Evolutionary conservation across 2,113 vertebrate genomes (phyloP), one percentile per base, ranked within the genome.

Genomic region (Sebastes schlegelii): DNA sequence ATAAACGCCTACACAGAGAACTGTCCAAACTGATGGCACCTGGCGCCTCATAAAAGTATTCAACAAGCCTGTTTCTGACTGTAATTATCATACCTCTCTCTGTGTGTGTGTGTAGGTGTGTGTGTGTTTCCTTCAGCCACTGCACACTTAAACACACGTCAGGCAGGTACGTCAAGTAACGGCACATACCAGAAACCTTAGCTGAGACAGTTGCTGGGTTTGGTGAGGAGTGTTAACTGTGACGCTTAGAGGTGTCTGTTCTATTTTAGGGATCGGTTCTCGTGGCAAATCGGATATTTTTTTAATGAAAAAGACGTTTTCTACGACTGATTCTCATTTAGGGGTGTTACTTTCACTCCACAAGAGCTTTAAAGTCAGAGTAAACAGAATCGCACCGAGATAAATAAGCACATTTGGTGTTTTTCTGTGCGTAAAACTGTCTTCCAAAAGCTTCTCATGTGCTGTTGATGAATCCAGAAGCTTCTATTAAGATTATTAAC

Each of bases 151-250:
- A 74, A 69, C 79, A 91, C 92, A 83, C 42, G 89, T 83, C 69
- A 43, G 90, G 82, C 93, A 92, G 88, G 93, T 89, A 91, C 77
- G 80, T 90, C 93, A 83, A 84, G 93, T 94, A 93, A 92, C 91
- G 88, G 92, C 92, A 90, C 92, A 93, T 92, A 92, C 92, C 92
- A 77, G 63, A 80, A 45, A 54, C 74, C n/a, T 19, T 2, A 42
- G 61, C 76, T n/a, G 62, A 77, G 74, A 90, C 90, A 77, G 89
- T 91, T 88, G 81, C 57, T 64, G 84, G 66, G 75, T 34, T 79
- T 80, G 48, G 74, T 57, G 14, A 77, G 34, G 49, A 70, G 55
- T 46, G 54, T 73, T 71, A 61, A 51, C 77, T 40, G 0, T 52
- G 52, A 10, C 10, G n/a, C 34, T 19, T 1, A 5, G 26, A 34